Evolutionary conservation across 1,140 invertebrate species (phyloP), one percentile per base, ranked within the genome.

Genomic region (Drosophila sp.): DNA sequence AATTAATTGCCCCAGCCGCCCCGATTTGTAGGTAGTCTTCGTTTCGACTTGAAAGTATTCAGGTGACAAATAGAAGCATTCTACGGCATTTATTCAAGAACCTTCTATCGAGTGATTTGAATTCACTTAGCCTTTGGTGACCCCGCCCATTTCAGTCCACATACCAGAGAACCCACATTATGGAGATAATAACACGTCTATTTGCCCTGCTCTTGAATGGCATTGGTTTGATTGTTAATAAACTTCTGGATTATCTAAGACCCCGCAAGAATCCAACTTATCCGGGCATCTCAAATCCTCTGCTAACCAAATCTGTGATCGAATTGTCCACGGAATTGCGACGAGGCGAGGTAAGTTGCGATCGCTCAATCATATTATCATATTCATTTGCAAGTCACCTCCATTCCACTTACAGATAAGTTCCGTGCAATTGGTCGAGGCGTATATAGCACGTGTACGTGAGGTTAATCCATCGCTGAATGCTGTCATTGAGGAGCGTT

Each of bases 401-500:
- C 27, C 27, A 11, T 50, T 4, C 1, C 10, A 6, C 23, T 56
- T 66, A 1, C n/a, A 95, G 95, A 77, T 95, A 7, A 67, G 66
- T 6, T 95, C 95, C 55, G 94, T 94, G 79, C 91, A 94, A 56
- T 92, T 97, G 6, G 94, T 96, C 1, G 72, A 91, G 4, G 93
- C 93, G 0, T 97, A 95, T 83, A 95, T 97, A 41, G 90, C 92
- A 2, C 93, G 96, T 23, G 95, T 97, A 10, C 93, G 93, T 60
- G 94, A 95, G 86, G 95, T 97, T 0, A 96, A 97, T 90, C 94
- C 94, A 1, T 80, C 94, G 1, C 63, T 97, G 2, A 97, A 97
- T 92, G 95, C 95, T 0, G 94, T 97, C 0, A 93, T 97, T 1
- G 95, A 96, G 67, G 93, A 96, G 10, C 92, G 96, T 25, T 97